Conservation (phyloP, 1,140 invertebrate genomes). For the Platorchestia sp. region DNA sequence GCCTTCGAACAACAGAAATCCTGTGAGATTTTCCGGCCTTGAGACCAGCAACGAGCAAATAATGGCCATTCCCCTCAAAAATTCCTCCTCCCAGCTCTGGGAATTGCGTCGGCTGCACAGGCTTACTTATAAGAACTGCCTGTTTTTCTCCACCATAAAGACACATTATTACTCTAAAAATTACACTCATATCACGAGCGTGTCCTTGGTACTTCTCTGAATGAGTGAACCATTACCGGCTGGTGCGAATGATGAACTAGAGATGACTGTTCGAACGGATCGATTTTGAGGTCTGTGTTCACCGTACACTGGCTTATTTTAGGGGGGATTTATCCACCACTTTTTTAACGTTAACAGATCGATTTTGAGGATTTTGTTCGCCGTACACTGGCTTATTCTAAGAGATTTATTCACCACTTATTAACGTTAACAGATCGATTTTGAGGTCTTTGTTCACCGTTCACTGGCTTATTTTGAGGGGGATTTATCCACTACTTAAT, state of each 20-base stretch:
- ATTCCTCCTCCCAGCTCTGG: not conserved
- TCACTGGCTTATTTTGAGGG: too few relatives aligned
- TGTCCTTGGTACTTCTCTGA: not conserved
- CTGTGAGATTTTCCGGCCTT: constrained; percentile 8
- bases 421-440: not conserved
- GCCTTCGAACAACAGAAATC: constrained; percentile 5
- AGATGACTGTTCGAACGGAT: not conserved
- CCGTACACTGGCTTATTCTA: not conserved
- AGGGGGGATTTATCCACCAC: too few relatives aligned
- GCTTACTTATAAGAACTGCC: not conserved
- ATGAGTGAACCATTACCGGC: not conserved
- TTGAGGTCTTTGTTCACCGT: not conserved
- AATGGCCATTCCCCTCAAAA: not conserved
- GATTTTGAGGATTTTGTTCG: not conserved
- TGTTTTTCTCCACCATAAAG: not conserved
- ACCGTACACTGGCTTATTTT: not conserved
- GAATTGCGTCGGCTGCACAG: not conserved
- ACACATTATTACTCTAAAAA: not conserved
- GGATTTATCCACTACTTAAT: too few relatives aligned
- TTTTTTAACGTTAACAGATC: too few relatives aligned
- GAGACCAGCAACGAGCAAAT: constrained; percentile 23
- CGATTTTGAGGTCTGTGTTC: not conserved
- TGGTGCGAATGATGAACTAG: not conserved
- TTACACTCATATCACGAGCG: not conserved
- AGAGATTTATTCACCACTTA: too few relatives aligned